Evolutionary conservation across 1,140 invertebrate genomes (phyloP).

Genomic region (Papilio polytes): DNA sequence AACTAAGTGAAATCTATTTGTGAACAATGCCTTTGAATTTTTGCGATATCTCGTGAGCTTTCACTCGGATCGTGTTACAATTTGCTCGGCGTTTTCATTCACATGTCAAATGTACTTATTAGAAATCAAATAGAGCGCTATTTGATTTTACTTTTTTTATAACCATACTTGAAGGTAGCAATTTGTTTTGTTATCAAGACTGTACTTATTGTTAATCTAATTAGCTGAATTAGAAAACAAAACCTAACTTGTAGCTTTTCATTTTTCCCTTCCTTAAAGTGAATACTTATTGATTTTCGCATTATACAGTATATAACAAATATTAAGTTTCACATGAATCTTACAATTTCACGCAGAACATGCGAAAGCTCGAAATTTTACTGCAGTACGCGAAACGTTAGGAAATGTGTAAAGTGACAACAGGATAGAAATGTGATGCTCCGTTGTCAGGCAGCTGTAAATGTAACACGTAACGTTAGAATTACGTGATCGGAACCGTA

Average conservation of each 20-base stretch:
- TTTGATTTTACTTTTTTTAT: not conserved
- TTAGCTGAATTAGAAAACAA: not conserved
- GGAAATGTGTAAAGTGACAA: conserved; percentile 30
- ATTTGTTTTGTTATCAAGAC: not conserved
- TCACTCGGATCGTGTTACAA: conserved; percentile 61
- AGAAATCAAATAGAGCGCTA: not conserved
- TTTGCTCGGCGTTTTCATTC: conserved; percentile 50
- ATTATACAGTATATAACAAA: not conserved
- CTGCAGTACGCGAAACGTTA: not conserved
- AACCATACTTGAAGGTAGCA: not conserved
- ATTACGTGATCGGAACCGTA: conserved; percentile 10
- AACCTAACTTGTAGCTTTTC: too few species aligned
- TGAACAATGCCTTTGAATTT: conserved; percentile 70
- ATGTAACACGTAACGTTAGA: conserved; percentile 14
- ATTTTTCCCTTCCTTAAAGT: not conserved
- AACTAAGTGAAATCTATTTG: conserved; percentile 74
- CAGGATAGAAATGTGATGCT: not conserved
- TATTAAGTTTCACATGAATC: conserved; percentile 8
- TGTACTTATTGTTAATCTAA: not conserved
- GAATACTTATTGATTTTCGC: not conserved
- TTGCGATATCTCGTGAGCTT: conserved; percentile 68
- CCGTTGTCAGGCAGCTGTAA: conserved; percentile 2
- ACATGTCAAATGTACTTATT: conserved; percentile 47
- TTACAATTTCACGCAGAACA: conserved; percentile 30
- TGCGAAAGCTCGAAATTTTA: conserved; percentile 31